Base-by-base conservation (phyloP, 2,888 invertebrate genomes). In the Phanerotoma sp. region DNA sequence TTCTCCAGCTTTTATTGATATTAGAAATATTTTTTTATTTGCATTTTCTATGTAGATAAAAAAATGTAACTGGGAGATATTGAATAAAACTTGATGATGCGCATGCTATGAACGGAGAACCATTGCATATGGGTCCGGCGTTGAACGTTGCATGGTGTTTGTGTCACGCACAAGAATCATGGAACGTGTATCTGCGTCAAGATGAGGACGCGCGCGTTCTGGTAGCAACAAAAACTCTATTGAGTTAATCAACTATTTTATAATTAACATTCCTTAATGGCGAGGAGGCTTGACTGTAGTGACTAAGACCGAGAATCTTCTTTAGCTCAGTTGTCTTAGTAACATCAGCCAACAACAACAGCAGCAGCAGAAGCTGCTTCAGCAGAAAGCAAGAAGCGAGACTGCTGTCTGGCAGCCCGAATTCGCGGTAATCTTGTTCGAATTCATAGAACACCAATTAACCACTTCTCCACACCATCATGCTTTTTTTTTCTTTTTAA, bases 241-340 rank as follows among this genome's bases (percentile, higher is more conserved):
- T 76, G 75, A 77, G 76, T 77, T 77, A 76, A 77, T 77, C 77
- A 77, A 75, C 77, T 76, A 77, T 77, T 77, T 77, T 77, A 77
- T 77, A 76, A 77, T 77, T 77, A 77, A 77, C 75, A 77, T 77
- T 77, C 77, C 73, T 70, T 63, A 69, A 66, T 67, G 67, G 63
- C 63, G 64, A 66, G 63, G 61, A 62, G 54, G 51, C 60, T 49
- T 58, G 49, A 46, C 61, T 16, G 58, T 54, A 28, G 42, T 28
- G 51, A 57, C 49, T 42, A 5, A 46, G 33, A 38, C 52, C 16
- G 51, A 42, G 51, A 45, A 45, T 44, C 44, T 42, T 47, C 41
- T 40, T 42, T 51, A 18, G 18, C 40, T 11, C 13, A 16, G 13
- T 10, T 46, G 42, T 18, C 47, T 32, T 51, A 30, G 32, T 30